These are phyloP conservation scores for Dromaius novaehollandiae DNA, from an alignment of 2,113 vertebrate species.

Conservation along the genomic window DNA sequence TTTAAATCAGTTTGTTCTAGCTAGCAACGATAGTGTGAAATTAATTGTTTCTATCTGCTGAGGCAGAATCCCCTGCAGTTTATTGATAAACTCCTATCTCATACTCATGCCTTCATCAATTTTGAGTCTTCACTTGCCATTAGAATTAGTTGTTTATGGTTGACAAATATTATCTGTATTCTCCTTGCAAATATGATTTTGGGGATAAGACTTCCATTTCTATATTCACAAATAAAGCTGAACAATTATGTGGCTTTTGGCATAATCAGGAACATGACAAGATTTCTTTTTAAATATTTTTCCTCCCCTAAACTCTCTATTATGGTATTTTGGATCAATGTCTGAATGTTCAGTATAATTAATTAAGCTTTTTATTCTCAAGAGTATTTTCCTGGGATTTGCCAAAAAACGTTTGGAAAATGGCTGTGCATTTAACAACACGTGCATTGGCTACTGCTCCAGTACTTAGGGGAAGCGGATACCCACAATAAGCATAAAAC, in stretches of 20 bases:
- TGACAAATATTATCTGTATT: constrained; percentile 67
- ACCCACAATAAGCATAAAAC: background rate
- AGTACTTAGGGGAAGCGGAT: background rate
- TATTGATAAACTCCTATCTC: constrained; percentile 60
- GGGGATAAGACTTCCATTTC: constrained; percentile 43
- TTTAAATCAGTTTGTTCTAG: constrained; percentile 14
- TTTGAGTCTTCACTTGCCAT: constrained; percentile 44
- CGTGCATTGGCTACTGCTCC: background rate
- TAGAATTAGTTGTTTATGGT: constrained; percentile 49
- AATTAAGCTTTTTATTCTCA: constrained; percentile 61
- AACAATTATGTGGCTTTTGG: constrained; percentile 49
- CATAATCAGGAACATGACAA: constrained; percentile 30
- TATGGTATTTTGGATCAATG: constrained; percentile 46
- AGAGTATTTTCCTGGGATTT: constrained; percentile 28
- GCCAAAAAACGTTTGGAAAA: constrained; percentile 19
- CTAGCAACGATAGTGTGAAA: background rate
- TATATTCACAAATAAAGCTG: constrained; percentile 39
- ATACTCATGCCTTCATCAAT: constrained; percentile 55
- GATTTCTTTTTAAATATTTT: constrained; percentile 57
- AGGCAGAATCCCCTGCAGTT: constrained; percentile 46
- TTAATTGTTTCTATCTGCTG: constrained; percentile 42
- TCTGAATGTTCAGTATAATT: constrained; percentile 28
- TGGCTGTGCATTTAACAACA: constrained; percentile 1
- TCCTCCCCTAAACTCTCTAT: constrained; percentile 32
- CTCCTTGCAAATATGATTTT: constrained; percentile 46